Conservation (phyloP, 2,113 vertebrate species). For the Thalassoma bifasciatum region DNA sequence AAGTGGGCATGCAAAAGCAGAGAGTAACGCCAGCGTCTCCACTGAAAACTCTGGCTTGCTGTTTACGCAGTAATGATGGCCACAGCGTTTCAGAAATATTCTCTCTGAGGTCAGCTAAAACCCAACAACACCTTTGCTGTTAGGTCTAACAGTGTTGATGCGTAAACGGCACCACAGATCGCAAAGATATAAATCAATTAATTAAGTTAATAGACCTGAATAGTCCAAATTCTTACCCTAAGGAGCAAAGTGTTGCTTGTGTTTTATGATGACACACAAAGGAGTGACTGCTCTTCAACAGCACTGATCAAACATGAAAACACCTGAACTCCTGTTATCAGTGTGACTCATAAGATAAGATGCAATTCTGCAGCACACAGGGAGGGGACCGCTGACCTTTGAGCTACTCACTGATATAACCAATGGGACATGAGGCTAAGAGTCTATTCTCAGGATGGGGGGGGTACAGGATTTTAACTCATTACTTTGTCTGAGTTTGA, state of each 20-base stretch:
- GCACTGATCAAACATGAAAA: not conserved
- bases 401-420: conserved; percentile 41
- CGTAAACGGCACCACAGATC: no score
- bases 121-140: no score
- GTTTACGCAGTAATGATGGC: no score
- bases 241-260: not conserved
- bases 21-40: no score
- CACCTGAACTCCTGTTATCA: not conserved
- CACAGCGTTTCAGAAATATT: no score
- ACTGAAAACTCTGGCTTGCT: no score
- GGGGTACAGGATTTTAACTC: not conserved
- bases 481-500: not conserved
- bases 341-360: conserved; percentile 41
- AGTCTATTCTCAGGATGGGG: not conserved
- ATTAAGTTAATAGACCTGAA: no score
- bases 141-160: no score
- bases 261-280: not conserved
- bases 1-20: no score
- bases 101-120: no score
- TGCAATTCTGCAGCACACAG: conserved; percentile 3
- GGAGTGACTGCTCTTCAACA: not conserved
- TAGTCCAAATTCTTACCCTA: not conserved
- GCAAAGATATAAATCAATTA: no score
- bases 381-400: conserved; percentile 54
- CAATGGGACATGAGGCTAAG: not conserved